phyloP scores from a whole-genome alignment of 2,797 vertebrate genomes.

The Mormyrus hasselquistii region DNA sequence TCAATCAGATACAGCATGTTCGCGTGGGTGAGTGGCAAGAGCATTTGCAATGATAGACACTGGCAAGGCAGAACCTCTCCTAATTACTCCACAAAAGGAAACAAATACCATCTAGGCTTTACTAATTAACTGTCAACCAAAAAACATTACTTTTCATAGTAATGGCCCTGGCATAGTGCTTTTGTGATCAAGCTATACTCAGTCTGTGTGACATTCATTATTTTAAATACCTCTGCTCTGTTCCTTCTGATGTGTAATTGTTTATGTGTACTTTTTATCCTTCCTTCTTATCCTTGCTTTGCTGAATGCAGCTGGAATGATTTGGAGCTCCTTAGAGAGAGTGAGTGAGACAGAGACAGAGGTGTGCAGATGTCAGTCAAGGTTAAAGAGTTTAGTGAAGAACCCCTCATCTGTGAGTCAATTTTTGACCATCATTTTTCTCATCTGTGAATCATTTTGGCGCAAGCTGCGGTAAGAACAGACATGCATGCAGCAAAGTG shows the following conservation, averaged over 20 bases:
- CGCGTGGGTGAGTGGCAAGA: constrained; percentile 39
- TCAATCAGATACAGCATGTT: constrained; percentile 56
- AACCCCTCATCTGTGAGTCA: constrained; percentile 9
- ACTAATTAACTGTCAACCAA: constrained; percentile 41
- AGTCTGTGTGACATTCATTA: constrained; percentile 29
- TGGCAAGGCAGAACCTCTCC: constrained; percentile 39
- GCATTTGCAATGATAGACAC: constrained; percentile 35
- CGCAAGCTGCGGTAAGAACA: background rate
- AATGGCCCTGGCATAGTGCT: constrained; percentile 27
- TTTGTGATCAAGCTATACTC: constrained; percentile 36
- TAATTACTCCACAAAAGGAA: constrained; percentile 51
- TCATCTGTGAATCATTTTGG: background rate
- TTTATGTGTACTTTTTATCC: constrained; percentile 27
- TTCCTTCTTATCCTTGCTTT: background rate
- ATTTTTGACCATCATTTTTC: background rate
- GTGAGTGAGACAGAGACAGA: background rate
- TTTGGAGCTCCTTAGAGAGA: background rate
- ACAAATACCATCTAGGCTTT: constrained; percentile 49
- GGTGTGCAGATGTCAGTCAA: background rate
- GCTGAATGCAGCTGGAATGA: background rate
- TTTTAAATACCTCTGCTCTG: constrained; percentile 14
- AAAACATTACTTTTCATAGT: constrained; percentile 44
- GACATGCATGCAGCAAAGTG: background rate
- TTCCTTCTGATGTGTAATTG: background rate
- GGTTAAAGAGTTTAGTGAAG: background rate